Base-by-base conservation (phyloP, 2,888 invertebrate species). In the Microctonus hyperodae region DNA sequence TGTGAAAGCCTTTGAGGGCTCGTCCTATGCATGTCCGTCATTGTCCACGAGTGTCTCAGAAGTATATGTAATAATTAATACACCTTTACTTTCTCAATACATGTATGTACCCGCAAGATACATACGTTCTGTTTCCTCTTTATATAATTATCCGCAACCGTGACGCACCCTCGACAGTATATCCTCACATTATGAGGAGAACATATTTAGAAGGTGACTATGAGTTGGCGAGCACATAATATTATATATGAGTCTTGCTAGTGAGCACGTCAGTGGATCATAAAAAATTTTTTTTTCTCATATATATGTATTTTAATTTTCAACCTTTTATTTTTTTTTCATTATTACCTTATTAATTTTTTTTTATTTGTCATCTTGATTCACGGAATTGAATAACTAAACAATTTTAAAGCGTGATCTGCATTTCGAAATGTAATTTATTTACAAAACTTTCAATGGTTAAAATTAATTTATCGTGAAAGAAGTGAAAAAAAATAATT, bases 1-100 rank as follows among this genome's bases (percentile, higher is more conserved):
- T 25, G 37, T 23, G 28, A 28, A n/a, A n/a, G 44, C 1, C 2
- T 11, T 11, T 20, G 33, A 44, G 53, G 55, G 62, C 22, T 25
- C 44, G 33, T 59, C 31, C 1, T 65, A 56, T 62, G 62, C 61
- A 67, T 51, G 51, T 63, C 37, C 57, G 57, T 57, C 66, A 66
- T 66, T 62, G 57, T 66, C 66, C 61, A 57, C 50, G 44, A 62
- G 66, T 66, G 31, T 57, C 50, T 66, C 50, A 66, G 35, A 66
- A 62, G 56, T 66, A 66, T 50, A 50, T 66, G 48, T 22, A 48
- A 23, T 35, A 11, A 4, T 20, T 35, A 11, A 4, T 20, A 33
- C 61, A 35, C 16, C 16, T 35, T 55, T 44, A 50, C 35, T 33
- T n/a, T 16, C 16, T 6, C 20, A 16, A 20, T 44, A 9, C 16